These are phyloP conservation scores for Pangasianodon gigas DNA, from an alignment of 2,113 vertebrate species.

Conservation along the genomic window DNA sequence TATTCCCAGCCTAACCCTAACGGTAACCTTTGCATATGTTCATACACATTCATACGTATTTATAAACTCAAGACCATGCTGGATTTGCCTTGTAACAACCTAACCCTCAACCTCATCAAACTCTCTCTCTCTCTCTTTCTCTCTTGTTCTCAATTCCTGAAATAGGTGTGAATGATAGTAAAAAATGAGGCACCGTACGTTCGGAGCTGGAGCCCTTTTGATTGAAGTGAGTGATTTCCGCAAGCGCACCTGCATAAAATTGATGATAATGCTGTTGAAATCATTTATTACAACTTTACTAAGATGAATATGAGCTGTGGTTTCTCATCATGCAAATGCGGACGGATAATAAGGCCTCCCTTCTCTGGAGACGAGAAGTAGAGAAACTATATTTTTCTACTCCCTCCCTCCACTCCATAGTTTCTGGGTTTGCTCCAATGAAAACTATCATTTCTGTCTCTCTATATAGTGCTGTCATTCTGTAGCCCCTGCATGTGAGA, in stretches of 20 bases:
- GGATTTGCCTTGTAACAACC: not conserved
- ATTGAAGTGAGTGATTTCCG: constrained; percentile 91
- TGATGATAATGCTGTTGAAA: constrained; percentile 91
- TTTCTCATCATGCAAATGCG: constrained; percentile 87
- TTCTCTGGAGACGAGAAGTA: constrained; percentile 53
- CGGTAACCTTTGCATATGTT: not conserved
- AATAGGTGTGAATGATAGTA: constrained; percentile 77
- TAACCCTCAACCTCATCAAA: constrained; percentile 15
- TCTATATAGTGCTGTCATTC: constrained; percentile 46
- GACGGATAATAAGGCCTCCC: constrained; percentile 72
- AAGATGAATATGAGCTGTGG: constrained; percentile 82
- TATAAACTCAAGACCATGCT: not conserved
- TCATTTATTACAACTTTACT: constrained; percentile 90
- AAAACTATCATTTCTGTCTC: constrained; percentile 56
- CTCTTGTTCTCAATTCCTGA: constrained; percentile 69
- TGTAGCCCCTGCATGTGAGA: constrained; percentile 35
- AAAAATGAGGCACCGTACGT: constrained; percentile 81
- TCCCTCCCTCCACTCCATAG: constrained; percentile 36
- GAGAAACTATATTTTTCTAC: constrained; percentile 63
- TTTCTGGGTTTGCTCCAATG: constrained; percentile 53
- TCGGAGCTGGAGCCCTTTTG: constrained; percentile 79
- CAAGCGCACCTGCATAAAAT: constrained; percentile 87
- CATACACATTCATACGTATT: not conserved
- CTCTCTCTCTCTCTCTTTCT: constrained; percentile 21
- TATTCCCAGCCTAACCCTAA: not conserved